Evolutionary conservation across 2,797 vertebrate species (phyloP).

Genomic region (Anguilla marmorata): DNA sequence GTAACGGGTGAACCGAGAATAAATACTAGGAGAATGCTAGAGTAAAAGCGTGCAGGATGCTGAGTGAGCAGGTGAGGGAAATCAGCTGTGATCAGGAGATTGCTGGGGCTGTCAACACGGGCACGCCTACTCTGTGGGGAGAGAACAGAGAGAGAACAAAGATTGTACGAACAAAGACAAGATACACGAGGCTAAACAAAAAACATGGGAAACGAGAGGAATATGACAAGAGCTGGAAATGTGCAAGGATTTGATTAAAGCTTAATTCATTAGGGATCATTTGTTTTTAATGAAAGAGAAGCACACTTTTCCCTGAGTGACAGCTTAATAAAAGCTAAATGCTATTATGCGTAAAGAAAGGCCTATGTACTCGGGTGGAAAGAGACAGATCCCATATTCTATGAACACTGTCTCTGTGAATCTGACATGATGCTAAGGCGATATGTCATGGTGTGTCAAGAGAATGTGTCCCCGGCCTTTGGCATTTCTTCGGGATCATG

Average conservation of each 20-base stretch:
- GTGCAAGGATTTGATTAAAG: slow-evolving; percentile 5
- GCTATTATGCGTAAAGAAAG: neutral
- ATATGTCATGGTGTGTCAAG: neutral
- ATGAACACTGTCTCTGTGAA: neutral
- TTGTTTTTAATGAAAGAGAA: neutral
- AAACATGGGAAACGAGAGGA: too few species aligned
- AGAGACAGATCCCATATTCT: neutral
- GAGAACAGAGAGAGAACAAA: too few species aligned
- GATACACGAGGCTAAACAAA: too few species aligned
- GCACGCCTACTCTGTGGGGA: too few species aligned
- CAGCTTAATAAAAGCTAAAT: neutral
- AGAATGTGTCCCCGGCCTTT: neutral
- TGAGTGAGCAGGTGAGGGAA: too few species aligned
- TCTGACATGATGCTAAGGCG: neutral
- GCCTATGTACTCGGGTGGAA: neutral
- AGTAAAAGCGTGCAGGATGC: too few species aligned
- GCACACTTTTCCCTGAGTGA: neutral
- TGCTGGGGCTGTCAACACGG: too few species aligned
- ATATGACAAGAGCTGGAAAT: neutral
- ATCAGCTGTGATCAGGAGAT: too few species aligned
- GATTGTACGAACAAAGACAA: too few species aligned
- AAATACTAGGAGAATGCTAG: too few species aligned
- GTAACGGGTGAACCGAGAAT: too few species aligned
- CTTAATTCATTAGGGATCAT: neutral
- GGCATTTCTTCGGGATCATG: neutral